These are phyloP conservation scores for Trichechus manatus DNA, from an alignment of 2,113 vertebrate species.

Conservation along the genomic window DNA sequence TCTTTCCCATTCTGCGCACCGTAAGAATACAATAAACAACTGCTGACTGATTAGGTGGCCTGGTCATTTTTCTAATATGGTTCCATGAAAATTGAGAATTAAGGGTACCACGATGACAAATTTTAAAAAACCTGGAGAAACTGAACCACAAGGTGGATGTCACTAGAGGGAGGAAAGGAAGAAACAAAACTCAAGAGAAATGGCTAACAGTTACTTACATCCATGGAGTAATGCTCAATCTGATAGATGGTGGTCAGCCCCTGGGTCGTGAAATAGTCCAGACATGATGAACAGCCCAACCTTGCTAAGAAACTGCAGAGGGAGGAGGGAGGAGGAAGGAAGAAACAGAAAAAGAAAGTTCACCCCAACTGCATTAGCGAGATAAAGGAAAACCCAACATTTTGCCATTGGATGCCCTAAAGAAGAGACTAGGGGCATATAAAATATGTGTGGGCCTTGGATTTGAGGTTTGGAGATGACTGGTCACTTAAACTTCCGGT, in stretches of 20 bases:
- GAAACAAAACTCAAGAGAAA: conserved; percentile 79
- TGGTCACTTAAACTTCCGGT: neutral
- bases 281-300: conserved; percentile 98
- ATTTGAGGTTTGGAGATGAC: neutral
- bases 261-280: conserved; percentile 99
- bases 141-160: conserved; percentile 54
- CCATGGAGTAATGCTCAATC: conserved; percentile 99
- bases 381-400: conserved; percentile 87
- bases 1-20: neutral
- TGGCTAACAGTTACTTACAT: conserved; percentile 94
- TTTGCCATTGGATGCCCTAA: conserved; percentile 82
- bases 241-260: conserved; percentile 99
- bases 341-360: conserved; percentile 89
- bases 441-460: conserved; percentile 7
- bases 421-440: neutral
- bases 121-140: neutral
- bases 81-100: conserved; percentile 15
- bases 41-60: neutral
- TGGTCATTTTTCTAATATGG: neutral
- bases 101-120: neutral
- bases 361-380: conserved; percentile 90
- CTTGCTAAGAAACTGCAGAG: conserved; percentile 97
- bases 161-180: conserved; percentile 70
- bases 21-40: neutral
- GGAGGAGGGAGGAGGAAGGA: conserved; percentile 87